phyloP scores from a whole-genome alignment of 2,888 invertebrate genomes.

The Alloplasta piceator region DNA sequence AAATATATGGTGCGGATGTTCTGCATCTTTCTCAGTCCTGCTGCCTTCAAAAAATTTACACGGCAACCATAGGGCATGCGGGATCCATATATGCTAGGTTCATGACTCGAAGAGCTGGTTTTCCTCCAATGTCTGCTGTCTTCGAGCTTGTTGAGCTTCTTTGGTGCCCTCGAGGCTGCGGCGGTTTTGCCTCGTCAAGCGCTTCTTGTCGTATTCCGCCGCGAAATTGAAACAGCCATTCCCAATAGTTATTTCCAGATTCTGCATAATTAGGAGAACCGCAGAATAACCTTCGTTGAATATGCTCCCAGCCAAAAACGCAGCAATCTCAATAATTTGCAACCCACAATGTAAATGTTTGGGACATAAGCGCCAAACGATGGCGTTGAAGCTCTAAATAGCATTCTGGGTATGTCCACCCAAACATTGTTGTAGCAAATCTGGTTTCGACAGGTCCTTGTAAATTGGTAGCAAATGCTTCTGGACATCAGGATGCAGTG shows the following conservation, averaged over 20 bases:
- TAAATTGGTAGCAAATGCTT: conserved; percentile 56
- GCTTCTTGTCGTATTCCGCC: conserved; percentile 33
- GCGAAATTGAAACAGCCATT: conserved; percentile 26
- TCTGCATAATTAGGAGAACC: conserved; percentile 35
- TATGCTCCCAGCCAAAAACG: conserved; percentile 20
- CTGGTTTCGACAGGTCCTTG: conserved; percentile 38
- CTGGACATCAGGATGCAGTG: conserved; percentile 54
- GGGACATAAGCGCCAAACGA: background rate
- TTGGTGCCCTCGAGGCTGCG: conserved; percentile 41
- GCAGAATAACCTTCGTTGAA: conserved; percentile 42
- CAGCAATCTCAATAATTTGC: conserved; percentile 20
- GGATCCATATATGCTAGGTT: too few species aligned
- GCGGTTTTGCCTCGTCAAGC: conserved; percentile 38
- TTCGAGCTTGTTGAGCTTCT: conserved; percentile 38
- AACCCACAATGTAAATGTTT: conserved; percentile 25
- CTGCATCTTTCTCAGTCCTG: too few species aligned
- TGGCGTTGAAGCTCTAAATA: background rate
- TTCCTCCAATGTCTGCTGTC: conserved; percentile 31
- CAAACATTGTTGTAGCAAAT: conserved; percentile 48
- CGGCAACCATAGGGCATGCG: too few species aligned
- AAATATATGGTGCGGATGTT: too few species aligned
- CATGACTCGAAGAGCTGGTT: conserved; percentile 29
- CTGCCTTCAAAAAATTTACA: too few species aligned
- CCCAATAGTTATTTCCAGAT: conserved; percentile 41
- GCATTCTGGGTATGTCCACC: conserved; percentile 36